Base-by-base conservation (phyloP, 1,140 invertebrate species). In the Bombus confusus region DNA sequence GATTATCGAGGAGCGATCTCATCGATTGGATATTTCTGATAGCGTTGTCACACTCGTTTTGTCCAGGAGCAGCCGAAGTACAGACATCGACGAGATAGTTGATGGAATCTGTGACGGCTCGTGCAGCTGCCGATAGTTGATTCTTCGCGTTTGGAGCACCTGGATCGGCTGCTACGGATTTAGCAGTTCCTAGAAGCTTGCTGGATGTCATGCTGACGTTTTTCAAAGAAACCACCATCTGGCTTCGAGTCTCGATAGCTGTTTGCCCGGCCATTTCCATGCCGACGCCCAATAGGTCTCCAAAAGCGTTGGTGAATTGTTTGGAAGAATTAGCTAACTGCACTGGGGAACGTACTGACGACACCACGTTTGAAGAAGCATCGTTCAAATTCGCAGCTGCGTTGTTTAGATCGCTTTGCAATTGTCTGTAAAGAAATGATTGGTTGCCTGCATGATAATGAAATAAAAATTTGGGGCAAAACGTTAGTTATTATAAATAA, bases 21-120 rank as follows among this genome's bases (percentile, higher is more conserved):
- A 98, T 97, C 66, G 98, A 97, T 93, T 98, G 97, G 85, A 99
- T 99, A 92, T 98, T 98, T 80, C 98, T 96, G n/a, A 99, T 97
- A 4, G 99, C 99, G 93, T 98, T 99, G 92, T 99, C 98, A 94
- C 99, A 99, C 92, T 99, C 99, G 93, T 98, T 99, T 95, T 99
- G 98, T 1, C 99, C 98, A 88, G 94, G 98, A 3, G 97, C 96
- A 25, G 97, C 96, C 68, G 97, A 97, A 1, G 96, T 97, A 90
- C 97, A 97, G 3, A 97, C 96, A 90, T 97, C 96, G 31, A 98
- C 97, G 64, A 99, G 95, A 88, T 98, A 96, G 93, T 99, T 99
- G 83, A 99, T 99, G 92, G 97, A 98, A 87, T 99, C 98, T 1
- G 98, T 99, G 10, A 99, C 98, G 5, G 97, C 97, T 66, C 98